Percentiles rank a stretch among this genome's conserved stretches.
Conservation (phyloP, 2,888 invertebrate species). For the Trissoscelio sp. region DNA sequence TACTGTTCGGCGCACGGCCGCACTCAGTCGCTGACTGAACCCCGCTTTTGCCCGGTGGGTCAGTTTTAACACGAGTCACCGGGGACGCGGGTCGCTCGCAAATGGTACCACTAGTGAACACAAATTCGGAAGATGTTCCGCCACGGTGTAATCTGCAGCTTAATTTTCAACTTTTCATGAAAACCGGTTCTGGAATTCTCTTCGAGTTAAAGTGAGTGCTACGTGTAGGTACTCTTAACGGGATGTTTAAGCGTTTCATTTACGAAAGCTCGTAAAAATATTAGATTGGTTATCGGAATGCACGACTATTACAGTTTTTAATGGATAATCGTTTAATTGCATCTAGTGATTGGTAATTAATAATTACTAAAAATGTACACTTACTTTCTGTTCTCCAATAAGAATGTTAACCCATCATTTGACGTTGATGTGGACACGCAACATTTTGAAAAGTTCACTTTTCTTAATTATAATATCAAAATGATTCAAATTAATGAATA, state of each 20-base stretch:
- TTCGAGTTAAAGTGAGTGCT: constrained; percentile 52
- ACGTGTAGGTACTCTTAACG: constrained; percentile 71
- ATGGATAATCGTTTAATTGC: too few species aligned
- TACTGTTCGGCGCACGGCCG: constrained; percentile 25
- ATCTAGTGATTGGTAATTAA: too few species aligned
- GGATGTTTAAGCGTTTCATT: constrained; percentile 57
- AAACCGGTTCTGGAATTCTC: constrained; percentile 73
- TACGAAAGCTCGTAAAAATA: constrained; percentile 63
- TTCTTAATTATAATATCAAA: too few species aligned
- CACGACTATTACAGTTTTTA: too few species aligned
- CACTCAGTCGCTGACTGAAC: constrained; percentile 43
- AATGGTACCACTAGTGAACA: constrained; percentile 11
- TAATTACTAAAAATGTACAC: too few species aligned
- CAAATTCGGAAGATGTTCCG: neutral
- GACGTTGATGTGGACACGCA: too few species aligned
- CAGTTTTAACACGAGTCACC: constrained; percentile 74
- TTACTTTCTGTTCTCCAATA: too few species aligned
- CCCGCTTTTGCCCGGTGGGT: constrained; percentile 62
- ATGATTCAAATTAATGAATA: too few species aligned
- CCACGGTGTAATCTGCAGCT: neutral
- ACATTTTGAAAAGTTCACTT: too few species aligned
- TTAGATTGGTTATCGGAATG: neutral
- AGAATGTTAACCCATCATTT: too few species aligned
- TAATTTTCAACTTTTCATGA: constrained; percentile 72
- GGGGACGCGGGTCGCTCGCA: constrained; percentile 33